phyloP scores from a whole-genome alignment of 2,113 vertebrate genomes.

The Xiphias gladius region DNA sequence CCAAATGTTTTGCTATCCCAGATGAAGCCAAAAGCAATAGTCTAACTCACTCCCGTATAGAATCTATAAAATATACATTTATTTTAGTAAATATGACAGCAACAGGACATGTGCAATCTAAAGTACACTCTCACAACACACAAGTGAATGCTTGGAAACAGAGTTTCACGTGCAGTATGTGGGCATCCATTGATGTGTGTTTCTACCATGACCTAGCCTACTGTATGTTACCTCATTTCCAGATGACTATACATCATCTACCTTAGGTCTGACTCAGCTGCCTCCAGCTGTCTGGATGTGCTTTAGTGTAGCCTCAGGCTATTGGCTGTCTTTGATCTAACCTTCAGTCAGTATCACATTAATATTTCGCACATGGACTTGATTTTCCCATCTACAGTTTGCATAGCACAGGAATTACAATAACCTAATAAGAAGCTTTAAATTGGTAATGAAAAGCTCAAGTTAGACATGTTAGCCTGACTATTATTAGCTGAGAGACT shows the following conservation, averaged over 20 bases:
- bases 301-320: constrained; percentile 12
- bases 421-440: neutral
- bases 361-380: neutral
- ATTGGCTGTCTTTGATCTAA: constrained; percentile 26
- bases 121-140: constrained; percentile 1
- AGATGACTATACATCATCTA: constrained; percentile 14
- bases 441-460: neutral
- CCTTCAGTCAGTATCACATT: constrained; percentile 24
- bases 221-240: constrained; percentile 26
- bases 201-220: neutral
- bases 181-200: neutral
- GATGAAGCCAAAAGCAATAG: neutral
- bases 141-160: neutral
- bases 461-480: neutral
- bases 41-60: neutral
- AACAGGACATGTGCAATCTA: constrained; percentile 9
- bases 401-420: neutral
- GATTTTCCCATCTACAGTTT: neutral
- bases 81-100: constrained; percentile 11
- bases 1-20: neutral
- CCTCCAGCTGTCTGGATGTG: constrained; percentile 15
- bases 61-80: constrained; percentile 30
- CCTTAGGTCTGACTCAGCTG: constrained; percentile 21
- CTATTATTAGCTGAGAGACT: neutral
- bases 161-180: neutral